Evolutionary conservation across 2,888 invertebrate genomes (phyloP).

Genomic region (Priocnemis perturbator): DNA sequence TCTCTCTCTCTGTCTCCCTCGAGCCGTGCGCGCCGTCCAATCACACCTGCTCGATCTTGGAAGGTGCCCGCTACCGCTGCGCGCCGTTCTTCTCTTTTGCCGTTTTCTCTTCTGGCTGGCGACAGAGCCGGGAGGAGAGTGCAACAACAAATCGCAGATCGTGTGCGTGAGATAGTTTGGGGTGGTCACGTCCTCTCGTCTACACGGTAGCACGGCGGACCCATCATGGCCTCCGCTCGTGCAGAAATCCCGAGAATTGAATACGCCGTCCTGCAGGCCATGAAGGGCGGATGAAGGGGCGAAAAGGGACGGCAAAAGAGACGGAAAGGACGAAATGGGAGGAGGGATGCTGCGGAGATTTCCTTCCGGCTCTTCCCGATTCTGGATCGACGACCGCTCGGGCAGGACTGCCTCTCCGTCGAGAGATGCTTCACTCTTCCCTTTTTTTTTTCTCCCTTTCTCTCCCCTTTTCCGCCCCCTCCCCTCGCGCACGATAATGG

Average conservation of each 20-base stretch:
- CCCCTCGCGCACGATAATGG: no score
- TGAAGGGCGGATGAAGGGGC: slow-evolving; percentile 14
- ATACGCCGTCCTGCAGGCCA: slow-evolving; percentile 27
- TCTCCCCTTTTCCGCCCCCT: background rate
- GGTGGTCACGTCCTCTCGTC: slow-evolving; percentile 53
- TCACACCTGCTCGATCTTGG: slow-evolving; percentile 2
- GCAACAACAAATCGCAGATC: slow-evolving; percentile 55
- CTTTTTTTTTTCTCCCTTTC: background rate
- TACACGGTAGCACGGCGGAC: slow-evolving; percentile 33
- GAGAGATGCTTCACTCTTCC: background rate
- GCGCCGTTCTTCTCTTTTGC: slow-evolving; percentile 5
- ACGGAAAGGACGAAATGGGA: background rate
- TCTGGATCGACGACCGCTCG: background rate
- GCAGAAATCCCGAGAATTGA: slow-evolving; percentile 59
- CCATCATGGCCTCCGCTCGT: slow-evolving; percentile 54
- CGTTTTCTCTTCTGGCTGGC: background rate
- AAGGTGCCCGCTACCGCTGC: background rate
- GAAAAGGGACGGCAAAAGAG: no score
- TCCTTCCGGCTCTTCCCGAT: slow-evolving; percentile 17
- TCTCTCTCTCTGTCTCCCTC: background rate
- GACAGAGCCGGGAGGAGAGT: slow-evolving; percentile 11
- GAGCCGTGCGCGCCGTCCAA: background rate
- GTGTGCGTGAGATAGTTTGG: slow-evolving; percentile 61
- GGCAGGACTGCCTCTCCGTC: no score
- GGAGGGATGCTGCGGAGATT: background rate